Conservation (phyloP, 2,113 vertebrate genomes). For the Ochotona princeps region DNA sequence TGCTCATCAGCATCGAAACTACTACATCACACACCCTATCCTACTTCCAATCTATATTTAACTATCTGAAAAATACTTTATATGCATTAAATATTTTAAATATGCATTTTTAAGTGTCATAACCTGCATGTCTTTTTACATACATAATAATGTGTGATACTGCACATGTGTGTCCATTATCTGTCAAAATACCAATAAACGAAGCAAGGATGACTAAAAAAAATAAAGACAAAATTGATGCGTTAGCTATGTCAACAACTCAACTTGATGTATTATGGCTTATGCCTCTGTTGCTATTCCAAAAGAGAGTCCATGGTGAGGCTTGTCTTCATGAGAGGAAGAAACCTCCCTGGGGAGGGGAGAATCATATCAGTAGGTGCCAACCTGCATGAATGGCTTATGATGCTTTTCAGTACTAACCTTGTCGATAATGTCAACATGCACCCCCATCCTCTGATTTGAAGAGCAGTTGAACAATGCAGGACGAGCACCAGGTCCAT, state of each 20-base stretch:
- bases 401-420: background rate
- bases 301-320: background rate
- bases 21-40: no score
- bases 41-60: no score
- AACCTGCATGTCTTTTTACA: background rate
- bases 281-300: background rate
- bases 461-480: background rate
- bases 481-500: background rate
- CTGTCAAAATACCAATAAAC: background rate
- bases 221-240: background rate
- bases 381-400: background rate
- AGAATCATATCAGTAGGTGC: background rate
- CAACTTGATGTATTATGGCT: background rate
- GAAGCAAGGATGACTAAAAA: background rate
- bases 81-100: background rate
- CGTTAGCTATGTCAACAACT: background rate
- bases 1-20: no score
- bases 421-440: background rate
- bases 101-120: background rate
- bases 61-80: background rate
- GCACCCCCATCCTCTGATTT: background rate
- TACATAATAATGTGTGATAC: background rate
- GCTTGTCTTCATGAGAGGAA: background rate
- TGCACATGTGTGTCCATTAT: background rate
- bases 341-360: rapidly evolving